A percentile compares a stretch with the other conserved stretches of the same genome.
phyloP scores from a whole-genome alignment of 2,888 invertebrate species.

The Tachina fera region DNA sequence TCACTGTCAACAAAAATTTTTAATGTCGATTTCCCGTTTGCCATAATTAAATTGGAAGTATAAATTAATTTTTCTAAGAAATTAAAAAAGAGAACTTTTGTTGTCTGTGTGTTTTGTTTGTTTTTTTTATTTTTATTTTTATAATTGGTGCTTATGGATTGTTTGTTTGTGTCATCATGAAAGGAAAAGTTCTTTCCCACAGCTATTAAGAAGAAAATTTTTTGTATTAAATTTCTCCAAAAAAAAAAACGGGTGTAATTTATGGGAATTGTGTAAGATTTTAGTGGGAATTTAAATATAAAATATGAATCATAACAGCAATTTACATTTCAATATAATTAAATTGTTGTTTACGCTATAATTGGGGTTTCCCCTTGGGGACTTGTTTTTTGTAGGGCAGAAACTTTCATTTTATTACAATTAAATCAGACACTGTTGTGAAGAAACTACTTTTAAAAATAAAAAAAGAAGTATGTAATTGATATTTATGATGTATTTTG shows the following conservation, averaged over 20 bases:
- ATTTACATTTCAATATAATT: background rate
- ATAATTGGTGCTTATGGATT: background rate
- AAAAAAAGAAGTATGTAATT: background rate
- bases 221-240: conserved; percentile 1
- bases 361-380: background rate
- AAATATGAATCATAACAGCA: background rate
- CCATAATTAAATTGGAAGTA: conserved; percentile 52
- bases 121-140: background rate
- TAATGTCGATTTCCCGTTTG: conserved; percentile 22
- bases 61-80: conserved; percentile 57
- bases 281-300: background rate
- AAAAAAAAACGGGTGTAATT: conserved; percentile 13
- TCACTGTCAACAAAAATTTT: conserved; percentile 40
- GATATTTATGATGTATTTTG: too few species aligned
- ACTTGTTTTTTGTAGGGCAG: background rate
- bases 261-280: background rate
- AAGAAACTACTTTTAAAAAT: background rate
- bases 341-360: background rate
- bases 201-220: conserved; percentile 32
- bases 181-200: conserved; percentile 54
- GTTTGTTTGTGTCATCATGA: conserved; percentile 3
- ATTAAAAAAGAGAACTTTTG: conserved; percentile 2
- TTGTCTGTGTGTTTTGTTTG: background rate
- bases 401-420: background rate
- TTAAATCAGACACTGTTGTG: background rate